phyloP scores from a whole-genome alignment of 2,797 vertebrate genomes.

The Tragelaphus oryx region DNA sequence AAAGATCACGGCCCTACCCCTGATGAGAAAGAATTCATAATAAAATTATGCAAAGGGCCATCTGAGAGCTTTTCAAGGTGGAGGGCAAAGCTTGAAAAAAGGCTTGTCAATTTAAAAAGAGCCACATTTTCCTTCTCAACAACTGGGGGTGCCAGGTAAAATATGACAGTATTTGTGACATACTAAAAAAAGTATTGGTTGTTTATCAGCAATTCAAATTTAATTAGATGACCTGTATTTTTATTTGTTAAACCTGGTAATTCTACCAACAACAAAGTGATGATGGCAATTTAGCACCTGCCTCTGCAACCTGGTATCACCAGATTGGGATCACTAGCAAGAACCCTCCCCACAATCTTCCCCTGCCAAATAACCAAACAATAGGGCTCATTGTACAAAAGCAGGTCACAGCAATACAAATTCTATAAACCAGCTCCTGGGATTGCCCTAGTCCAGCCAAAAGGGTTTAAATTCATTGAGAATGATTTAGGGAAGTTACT shows the following conservation, averaged over 20 bases:
- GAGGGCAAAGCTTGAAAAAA: neutral
- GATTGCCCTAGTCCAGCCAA: neutral
- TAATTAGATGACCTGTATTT: neutral
- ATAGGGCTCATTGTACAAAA: constrained; percentile 59
- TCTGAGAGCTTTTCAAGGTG: neutral
- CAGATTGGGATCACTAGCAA: neutral
- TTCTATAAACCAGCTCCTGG: constrained; percentile 14
- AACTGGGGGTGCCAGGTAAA: neutral
- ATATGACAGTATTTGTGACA: neutral
- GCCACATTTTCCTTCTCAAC: neutral
- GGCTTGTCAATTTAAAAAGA: neutral
- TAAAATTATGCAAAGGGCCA: neutral
- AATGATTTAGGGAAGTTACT: constrained; percentile 20
- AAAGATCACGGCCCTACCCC: neutral
- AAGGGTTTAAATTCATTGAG: constrained; percentile 48
- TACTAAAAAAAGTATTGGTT: neutral
- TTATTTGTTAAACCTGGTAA: neutral
- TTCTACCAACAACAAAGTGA: neutral
- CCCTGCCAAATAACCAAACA: constrained; percentile 56
- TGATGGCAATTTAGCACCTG: neutral
- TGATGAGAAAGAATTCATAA: constrained; percentile 35
- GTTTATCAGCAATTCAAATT: constrained; percentile 12
- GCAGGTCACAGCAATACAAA: constrained; percentile 59
- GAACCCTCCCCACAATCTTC: neutral
- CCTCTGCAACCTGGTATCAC: neutral